Base-by-base conservation (phyloP, 2,888 invertebrate species). In the Trisateles emortualis region DNA sequence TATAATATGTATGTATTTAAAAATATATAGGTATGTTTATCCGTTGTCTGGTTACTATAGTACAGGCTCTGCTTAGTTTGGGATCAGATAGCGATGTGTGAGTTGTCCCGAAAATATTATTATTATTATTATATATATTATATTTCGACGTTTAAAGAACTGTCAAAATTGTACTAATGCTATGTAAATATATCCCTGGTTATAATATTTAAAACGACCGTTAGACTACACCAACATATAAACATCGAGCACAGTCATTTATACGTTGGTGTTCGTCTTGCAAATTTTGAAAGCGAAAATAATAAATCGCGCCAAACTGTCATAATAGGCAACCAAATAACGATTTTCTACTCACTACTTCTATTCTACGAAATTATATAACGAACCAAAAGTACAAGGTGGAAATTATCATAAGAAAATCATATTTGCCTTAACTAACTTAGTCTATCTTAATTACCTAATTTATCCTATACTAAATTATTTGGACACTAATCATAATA, bases 341-440 rank as follows among this genome's bases (percentile, higher is more conserved):
- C n/a, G n/a, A 38, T 36, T 43, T 35, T 35, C 51, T 59, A 62
- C 55, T 33, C 51, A 43, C 56, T 49, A 58, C 22, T 56, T 46
- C 59, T 64, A 65, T 14, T 38, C 57, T 60, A 59, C 29, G 14
- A 38, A 68, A 66, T 51, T 1, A 68, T 46, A 58, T 5, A 58
- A 60, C 13, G 4, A 68, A 68, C 64, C n/a, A 26, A 68, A 48
- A 22, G 5, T 8, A 36, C 17, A n/a, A 35, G 66, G 48, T 33
- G 39, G 22, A 66, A 56, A 53, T 24, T 30, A 60, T 8, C 10
- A 1, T 54, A 65, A 55, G 10, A 19, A 68, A 68, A 54, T 56
- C 13, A 68, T 51, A 63, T n/a, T n/a, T n/a, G n/a, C n/a, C n/a
- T n/a, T n/a, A n/a, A n/a, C n/a, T n/a, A n/a, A n/a, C n/a, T 24